Conservation (phyloP, 2,797 vertebrate species). For the Diglossa cyanea region DNA sequence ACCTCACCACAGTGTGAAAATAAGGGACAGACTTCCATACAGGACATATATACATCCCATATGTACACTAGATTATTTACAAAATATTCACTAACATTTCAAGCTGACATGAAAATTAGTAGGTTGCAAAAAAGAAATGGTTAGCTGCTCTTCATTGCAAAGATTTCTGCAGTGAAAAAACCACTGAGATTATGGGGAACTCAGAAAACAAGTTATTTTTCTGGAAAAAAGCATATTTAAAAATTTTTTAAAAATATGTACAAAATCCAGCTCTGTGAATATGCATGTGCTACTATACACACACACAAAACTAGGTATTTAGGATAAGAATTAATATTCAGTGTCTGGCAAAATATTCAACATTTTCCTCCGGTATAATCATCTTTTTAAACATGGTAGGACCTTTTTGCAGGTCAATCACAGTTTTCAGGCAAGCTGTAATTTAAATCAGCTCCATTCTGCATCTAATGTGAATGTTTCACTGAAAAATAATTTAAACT, state of each 20-base stretch:
- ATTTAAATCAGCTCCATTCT: constrained; percentile 64
- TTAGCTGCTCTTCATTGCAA: neutral
- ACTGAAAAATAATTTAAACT: constrained; percentile 57
- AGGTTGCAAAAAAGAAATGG: neutral
- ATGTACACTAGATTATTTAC: neutral
- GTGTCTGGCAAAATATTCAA: constrained; percentile 3
- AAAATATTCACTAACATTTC: neutral
- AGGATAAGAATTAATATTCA: constrained; percentile 18
- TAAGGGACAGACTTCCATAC: neutral
- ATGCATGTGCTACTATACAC: neutral
- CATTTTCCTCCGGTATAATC: constrained; percentile 12
- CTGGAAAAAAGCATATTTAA: neutral
- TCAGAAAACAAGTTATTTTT: neutral
- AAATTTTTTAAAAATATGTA: neutral
- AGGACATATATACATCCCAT: neutral
- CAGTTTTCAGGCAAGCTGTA: constrained; percentile 58
- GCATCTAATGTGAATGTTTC: constrained; percentile 29
- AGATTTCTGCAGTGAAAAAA: neutral
- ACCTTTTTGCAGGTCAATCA: constrained; percentile 57
- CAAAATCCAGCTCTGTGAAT: neutral
- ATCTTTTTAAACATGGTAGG: constrained; percentile 41
- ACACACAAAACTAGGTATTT: neutral
- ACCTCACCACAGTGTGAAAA: neutral
- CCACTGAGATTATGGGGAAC: neutral
- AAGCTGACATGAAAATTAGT: neutral